A percentile compares a stretch with the other conserved stretches of the same genome.
Conservation (phyloP, 2,113 vertebrate genomes). For the Meleagris gallopavo region DNA sequence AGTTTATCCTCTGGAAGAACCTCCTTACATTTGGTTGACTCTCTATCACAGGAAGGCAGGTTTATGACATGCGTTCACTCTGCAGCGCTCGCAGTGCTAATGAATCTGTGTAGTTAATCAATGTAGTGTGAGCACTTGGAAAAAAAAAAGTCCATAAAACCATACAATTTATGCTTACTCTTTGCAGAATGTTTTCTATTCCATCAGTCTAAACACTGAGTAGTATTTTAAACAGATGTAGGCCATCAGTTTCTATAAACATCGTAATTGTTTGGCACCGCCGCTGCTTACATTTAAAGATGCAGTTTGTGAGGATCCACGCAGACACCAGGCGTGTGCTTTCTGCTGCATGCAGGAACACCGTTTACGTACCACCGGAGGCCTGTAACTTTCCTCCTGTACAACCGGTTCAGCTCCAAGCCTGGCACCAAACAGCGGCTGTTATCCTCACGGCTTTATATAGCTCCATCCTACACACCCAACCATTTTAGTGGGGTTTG, state of each 20-base stretch:
- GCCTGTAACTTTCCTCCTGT: conserved; percentile 18
- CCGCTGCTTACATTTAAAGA: conserved; percentile 70
- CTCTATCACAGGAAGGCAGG: neutral
- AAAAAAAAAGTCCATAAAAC: neutral
- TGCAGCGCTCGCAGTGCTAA: neutral
- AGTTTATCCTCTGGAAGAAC: neutral
- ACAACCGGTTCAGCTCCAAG: neutral
- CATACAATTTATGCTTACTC: conserved; percentile 64
- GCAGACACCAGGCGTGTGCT: conserved; percentile 42
- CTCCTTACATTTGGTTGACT: neutral
- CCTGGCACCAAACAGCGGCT: conserved; percentile 18
- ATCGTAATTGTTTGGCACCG: conserved; percentile 79
- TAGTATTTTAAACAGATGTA: conserved; percentile 79
- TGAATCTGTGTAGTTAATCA: conserved; percentile 40
- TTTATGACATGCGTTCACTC: neutral
- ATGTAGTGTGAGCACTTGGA: neutral
- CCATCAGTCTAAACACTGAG: conserved; percentile 76
- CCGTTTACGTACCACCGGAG: conserved; percentile 2
- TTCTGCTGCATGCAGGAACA: neutral
- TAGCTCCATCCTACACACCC: neutral
- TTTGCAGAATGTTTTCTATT: conserved; percentile 76
- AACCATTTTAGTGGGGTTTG: neutral
- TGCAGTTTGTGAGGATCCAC: conserved; percentile 63
- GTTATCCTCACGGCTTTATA: neutral
- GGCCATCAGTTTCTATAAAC: conserved; percentile 79